phyloP scores from a whole-genome alignment of 2,113 vertebrate species.

The Grammomys surdaster region DNA sequence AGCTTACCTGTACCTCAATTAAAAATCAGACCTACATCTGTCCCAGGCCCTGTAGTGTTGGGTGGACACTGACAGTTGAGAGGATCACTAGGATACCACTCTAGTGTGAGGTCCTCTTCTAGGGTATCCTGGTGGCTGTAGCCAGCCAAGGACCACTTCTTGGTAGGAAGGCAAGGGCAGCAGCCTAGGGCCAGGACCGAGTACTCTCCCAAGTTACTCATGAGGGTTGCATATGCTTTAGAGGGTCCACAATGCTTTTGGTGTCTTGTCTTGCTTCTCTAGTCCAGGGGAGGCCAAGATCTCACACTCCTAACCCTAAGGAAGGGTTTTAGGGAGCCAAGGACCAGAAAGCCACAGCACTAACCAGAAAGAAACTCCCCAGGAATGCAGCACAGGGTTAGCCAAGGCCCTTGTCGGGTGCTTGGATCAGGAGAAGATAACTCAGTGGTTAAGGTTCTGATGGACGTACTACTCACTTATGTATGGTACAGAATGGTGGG shows the following conservation, averaged over 20 bases:
- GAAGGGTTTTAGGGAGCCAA: neutral
- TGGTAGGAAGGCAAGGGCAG: neutral
- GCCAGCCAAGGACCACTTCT: neutral
- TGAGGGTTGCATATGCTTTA: neutral
- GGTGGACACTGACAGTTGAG: neutral
- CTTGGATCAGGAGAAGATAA: neutral
- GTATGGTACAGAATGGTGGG: neutral
- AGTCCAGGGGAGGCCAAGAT: neutral
- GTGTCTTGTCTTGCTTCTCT: neutral
- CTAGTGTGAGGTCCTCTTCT: neutral
- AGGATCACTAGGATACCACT: neutral
- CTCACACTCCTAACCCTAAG: neutral
- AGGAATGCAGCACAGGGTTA: neutral
- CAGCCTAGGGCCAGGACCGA: neutral
- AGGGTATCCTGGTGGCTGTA: neutral
- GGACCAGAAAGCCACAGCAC: neutral
- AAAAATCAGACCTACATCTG: neutral
- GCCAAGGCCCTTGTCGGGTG: neutral
- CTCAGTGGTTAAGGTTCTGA: neutral
- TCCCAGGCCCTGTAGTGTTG: neutral
- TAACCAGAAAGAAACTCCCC: neutral
- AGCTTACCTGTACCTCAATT: neutral
- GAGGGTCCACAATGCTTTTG: neutral
- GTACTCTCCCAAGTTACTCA: neutral
- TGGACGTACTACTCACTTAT: fast-evolving